Base-by-base conservation (phyloP, 2,797 vertebrate genomes). In the Melanotaenia nigrans region DNA sequence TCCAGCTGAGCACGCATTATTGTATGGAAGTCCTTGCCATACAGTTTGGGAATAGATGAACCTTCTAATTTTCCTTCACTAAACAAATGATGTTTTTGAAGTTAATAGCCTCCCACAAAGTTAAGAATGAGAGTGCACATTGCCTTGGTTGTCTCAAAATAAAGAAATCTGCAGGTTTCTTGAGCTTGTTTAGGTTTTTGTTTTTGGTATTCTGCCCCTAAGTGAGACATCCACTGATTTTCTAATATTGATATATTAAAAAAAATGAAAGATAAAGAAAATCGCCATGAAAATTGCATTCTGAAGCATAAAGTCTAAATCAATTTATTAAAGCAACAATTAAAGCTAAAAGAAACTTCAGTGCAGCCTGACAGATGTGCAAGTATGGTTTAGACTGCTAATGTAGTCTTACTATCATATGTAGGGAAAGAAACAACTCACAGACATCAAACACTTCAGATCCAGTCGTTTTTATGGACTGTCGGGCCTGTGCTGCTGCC, bases 371-470 rank as follows among this genome's bases (percentile, higher is more conserved):
- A 14, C 32, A 58, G 16, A 59, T 42, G 5, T 57, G 14, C n/a
- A 9, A 33, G 9, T 13, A 45, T 24, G 20, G 16, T 20, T 56
- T 3, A 10, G 71, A 56, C 57, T 36, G 28, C n/a, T 10, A 9
- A 22, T 28, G 51, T 51, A 33, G 1, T 33, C 11, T 64, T 61
- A 20, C 61, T 74, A 40, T 38, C 45, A 51, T 16, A 40, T 8
- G 18, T 47, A 61, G 54, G 14, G 63, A 61, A 68, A 20, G 72
- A 68, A 72, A 56, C 28, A 65, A 32, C 13, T 56, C 38, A 45
- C 5, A 65, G 58, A 65, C 22, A 58, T 47, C 42, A 61, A 5
- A 35, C 11, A 16, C 54, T 30, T 56, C 38, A 16, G 47, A 78
- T 25, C 58, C 47, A 25, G 55, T 70, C 28, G 36, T 53, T 60